Conservation (phyloP, 2,113 vertebrate genomes). For the Toxotes chatareus region DNA sequence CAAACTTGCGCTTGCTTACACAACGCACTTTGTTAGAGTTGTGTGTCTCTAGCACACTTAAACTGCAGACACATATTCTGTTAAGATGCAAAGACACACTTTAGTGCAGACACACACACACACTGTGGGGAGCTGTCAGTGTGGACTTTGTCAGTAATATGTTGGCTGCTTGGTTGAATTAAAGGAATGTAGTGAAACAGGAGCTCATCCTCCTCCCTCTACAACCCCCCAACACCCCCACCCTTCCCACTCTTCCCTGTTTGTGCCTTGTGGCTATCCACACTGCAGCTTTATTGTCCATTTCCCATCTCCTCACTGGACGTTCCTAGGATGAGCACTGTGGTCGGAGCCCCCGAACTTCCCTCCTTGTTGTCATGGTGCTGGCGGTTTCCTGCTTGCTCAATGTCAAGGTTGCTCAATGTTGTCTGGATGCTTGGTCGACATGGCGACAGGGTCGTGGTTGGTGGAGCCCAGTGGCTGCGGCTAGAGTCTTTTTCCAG, state of each 20-base stretch:
- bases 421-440: conserved; percentile 62
- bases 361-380: conserved; percentile 55
- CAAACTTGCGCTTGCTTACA: conserved; percentile 50
- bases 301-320: conserved; percentile 33
- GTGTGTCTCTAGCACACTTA: conserved; percentile 5
- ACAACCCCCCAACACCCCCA: conserved; percentile 6
- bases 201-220: conserved; percentile 53
- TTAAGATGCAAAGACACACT: conserved; percentile 31
- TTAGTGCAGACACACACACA: conserved; percentile 26
- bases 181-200: conserved; percentile 78
- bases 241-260: conserved; percentile 13
- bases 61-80: conserved; percentile 10
- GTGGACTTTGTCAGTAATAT: conserved; percentile 68
- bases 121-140: conserved; percentile 65
- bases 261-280: conserved; percentile 28
- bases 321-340: conserved; percentile 18
- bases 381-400: conserved; percentile 61
- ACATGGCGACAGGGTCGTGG: conserved; percentile 58
- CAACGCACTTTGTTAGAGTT: conserved; percentile 31
- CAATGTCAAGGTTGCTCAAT: conserved; percentile 52
- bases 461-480: conserved; percentile 42
- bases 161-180: conserved; percentile 68
- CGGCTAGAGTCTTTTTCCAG: conserved; percentile 64
- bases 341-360: neutral
- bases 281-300: conserved; percentile 32